phyloP scores from a whole-genome alignment of 2,888 invertebrate genomes.

The Doris montereyensis region DNA sequence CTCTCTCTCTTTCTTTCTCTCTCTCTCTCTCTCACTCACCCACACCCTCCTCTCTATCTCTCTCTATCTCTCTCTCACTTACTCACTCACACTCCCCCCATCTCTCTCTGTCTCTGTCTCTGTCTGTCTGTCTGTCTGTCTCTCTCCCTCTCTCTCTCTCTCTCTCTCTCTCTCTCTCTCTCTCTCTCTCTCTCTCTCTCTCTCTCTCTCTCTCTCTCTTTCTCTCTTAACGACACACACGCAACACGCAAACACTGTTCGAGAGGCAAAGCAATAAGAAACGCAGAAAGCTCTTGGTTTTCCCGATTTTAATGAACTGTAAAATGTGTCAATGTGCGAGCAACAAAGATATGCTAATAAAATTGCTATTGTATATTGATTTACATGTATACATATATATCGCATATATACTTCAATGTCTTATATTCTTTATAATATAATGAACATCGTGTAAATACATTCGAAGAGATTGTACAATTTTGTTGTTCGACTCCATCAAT shows the following conservation, averaged over 20 bases:
- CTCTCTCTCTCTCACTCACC: constrained; percentile 27
- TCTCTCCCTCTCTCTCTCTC: background rate
- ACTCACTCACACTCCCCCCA: background rate
- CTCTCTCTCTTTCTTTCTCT: constrained; percentile 17
- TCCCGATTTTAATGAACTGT: no score
- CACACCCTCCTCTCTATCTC: background rate
- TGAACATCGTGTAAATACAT: no score
- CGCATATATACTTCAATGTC: no score
- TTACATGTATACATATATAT: no score
- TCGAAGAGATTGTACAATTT: no score
- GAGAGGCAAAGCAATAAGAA: background rate
- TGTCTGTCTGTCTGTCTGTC: background rate
- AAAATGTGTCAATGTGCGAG: no score
- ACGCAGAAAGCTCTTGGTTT: no score
- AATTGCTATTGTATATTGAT: no score
- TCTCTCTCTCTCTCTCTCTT: background rate
- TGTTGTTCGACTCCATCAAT: no score
- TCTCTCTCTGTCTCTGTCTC: background rate
- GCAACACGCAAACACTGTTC: background rate
- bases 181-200: constrained; percentile 18
- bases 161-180: constrained; percentile 27
- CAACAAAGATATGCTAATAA: no score
- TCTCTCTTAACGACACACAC: background rate
- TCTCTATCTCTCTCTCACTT: background rate
- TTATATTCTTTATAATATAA: no score